Conservation (phyloP, 2,113 vertebrate species). For the Xenopus laevis region DNA sequence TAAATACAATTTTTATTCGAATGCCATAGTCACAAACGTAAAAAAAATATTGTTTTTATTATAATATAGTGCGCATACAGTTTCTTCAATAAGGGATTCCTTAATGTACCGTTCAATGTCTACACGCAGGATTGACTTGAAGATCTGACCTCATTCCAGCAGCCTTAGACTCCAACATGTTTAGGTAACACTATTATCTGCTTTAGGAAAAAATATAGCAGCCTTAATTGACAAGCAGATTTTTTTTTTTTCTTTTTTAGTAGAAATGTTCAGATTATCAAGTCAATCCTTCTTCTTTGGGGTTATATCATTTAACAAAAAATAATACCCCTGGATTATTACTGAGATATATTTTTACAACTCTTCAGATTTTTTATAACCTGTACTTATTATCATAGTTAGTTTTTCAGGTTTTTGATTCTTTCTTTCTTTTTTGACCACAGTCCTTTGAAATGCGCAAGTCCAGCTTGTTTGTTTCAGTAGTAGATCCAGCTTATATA, state of each 20-base stretch:
- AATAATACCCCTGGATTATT: slow-evolving; percentile 66
- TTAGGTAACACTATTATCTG: slow-evolving; percentile 72
- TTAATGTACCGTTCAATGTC: slow-evolving; percentile 66
- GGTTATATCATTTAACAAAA: slow-evolving; percentile 80
- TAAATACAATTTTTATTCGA: slow-evolving; percentile 58
- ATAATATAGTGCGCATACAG: slow-evolving; percentile 58
- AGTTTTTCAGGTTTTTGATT: slow-evolving; percentile 60
- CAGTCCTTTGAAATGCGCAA: slow-evolving; percentile 79
- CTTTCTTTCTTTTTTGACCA: slow-evolving; percentile 55
- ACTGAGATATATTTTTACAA: slow-evolving; percentile 76
- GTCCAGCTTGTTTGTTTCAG: slow-evolving; percentile 94
- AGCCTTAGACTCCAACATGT: slow-evolving; percentile 71
- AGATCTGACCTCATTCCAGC: slow-evolving; percentile 72
- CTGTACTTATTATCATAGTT: slow-evolving; percentile 69
- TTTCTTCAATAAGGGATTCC: slow-evolving; percentile 54
- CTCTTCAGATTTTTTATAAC: slow-evolving; percentile 77
- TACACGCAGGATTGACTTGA: slow-evolving; percentile 61
- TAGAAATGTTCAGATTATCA: slow-evolving; percentile 77
- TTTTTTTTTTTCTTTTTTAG: slow-evolving; percentile 70
- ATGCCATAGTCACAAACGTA: slow-evolving; percentile 62
- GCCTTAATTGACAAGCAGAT: slow-evolving; percentile 77
- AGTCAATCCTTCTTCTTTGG: slow-evolving; percentile 71
- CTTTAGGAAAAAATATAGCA: slow-evolving; percentile 61
- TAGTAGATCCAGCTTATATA: slow-evolving; percentile 76
- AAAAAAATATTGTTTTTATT: slow-evolving; percentile 54